Conservation (phyloP, 2,888 invertebrate species). For the Drosophila fulvimacula region DNA sequence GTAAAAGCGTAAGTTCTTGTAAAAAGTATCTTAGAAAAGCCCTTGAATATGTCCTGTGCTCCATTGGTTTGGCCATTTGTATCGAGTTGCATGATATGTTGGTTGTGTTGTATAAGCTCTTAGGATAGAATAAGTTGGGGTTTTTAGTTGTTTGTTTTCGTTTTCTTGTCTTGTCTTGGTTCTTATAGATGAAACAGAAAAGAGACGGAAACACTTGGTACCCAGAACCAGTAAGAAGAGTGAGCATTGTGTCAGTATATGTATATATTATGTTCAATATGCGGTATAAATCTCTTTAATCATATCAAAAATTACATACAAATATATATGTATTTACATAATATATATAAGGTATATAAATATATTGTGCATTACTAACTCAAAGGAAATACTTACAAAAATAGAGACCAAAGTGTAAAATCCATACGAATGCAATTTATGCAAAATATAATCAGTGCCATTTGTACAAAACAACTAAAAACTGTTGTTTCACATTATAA, state of each 20-base stretch:
- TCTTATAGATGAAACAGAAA: constrained; percentile 31
- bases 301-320: constrained; percentile 72
- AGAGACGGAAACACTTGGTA: constrained; percentile 50
- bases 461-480: constrained; percentile 71
- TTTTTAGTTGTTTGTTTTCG: constrained; percentile 12
- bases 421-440: constrained; percentile 37
- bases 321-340: constrained; percentile 65
- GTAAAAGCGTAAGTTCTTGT: constrained; percentile 60
- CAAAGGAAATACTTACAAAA: constrained; percentile 59
- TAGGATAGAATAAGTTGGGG: constrained; percentile 52
- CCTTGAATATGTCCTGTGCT: constrained; percentile 57
- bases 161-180: constrained; percentile 18
- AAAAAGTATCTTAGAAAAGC: constrained; percentile 76
- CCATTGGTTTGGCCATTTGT: constrained; percentile 61
- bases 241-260: constrained; percentile 48
- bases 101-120: constrained; percentile 62
- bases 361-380: constrained; percentile 57
- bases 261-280: constrained; percentile 41
- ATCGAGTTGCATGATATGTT: constrained; percentile 40
- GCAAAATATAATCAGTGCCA: constrained; percentile 72
- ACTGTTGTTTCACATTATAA: constrained; percentile 52
- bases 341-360: constrained; percentile 30
- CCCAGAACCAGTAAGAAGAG: constrained; percentile 55
- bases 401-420: constrained; percentile 43
- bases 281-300: constrained; percentile 61